phyloP scores from a whole-genome alignment of 1,140 invertebrate genomes.

The Pectinophora gossypiella region DNA sequence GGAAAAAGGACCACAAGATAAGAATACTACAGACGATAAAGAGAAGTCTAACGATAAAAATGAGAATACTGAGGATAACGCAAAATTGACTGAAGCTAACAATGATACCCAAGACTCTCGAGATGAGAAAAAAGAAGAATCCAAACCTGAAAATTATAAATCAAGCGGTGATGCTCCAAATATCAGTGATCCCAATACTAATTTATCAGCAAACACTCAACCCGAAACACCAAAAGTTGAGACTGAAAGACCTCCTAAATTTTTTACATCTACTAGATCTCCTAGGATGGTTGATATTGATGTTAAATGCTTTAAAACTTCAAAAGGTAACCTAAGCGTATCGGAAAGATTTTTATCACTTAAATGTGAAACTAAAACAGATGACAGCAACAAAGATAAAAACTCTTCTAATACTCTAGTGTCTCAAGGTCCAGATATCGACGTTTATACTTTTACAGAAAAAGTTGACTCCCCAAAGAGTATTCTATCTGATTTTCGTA shows the following conservation, averaged over 20 bases:
- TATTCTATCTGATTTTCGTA: constrained; percentile 61
- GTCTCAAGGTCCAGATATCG: constrained; percentile 60
- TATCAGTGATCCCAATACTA: background rate
- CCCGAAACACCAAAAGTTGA: constrained; percentile 49
- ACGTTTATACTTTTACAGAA: constrained; percentile 68
- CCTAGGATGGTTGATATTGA: constrained; percentile 65
- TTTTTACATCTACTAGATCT: constrained; percentile 62
- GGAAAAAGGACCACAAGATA: constrained; percentile 14
- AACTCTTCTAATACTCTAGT: constrained; percentile 42
- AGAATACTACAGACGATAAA: constrained; percentile 17
- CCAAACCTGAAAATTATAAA: background rate
- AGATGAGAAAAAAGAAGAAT: constrained; percentile 3
- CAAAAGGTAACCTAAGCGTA: constrained; percentile 60
- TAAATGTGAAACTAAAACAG: constrained; percentile 56
- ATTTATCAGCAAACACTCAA: constrained; percentile 6
- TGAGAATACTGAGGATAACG: constrained; percentile 16
- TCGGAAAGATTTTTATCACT: constrained; percentile 62
- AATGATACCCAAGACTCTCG: background rate
- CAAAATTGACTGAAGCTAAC: background rate
- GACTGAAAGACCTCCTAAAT: constrained; percentile 59
- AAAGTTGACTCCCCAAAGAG: constrained; percentile 70
- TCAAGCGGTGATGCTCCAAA: background rate
- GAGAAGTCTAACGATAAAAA: constrained; percentile 12
- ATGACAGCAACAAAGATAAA: constrained; percentile 56
- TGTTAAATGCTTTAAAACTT: constrained; percentile 65